Conservation (phyloP, 2,888 invertebrate genomes). For the Drosophila longiperda region DNA sequence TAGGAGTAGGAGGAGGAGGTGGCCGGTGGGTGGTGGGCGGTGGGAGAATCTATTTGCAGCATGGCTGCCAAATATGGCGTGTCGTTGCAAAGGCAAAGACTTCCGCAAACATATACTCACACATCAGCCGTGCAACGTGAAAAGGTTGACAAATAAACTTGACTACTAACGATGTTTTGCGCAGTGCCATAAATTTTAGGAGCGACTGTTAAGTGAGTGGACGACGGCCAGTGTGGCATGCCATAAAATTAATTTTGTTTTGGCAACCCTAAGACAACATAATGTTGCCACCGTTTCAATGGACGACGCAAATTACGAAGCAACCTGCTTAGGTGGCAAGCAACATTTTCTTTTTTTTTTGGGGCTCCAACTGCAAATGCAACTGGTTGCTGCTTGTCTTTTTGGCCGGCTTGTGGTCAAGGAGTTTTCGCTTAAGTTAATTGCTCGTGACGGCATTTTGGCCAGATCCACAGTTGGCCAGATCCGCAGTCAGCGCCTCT, state of each 20-base stretch:
- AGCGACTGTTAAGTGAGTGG: conserved; percentile 34
- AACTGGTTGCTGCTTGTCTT: conserved; percentile 18
- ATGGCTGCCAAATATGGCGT: conserved; percentile 66
- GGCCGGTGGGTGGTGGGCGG: conserved; percentile 1
- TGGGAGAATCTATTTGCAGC: conserved; percentile 15
- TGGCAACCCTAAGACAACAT: conserved; percentile 57
- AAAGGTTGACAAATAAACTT: conserved; percentile 68
- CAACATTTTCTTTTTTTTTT: conserved; percentile 29
- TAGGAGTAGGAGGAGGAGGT: neutral
- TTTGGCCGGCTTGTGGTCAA: conserved; percentile 66
- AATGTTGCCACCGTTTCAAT: conserved; percentile 62
- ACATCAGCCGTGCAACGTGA: conserved; percentile 15
- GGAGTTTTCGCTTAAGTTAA: conserved; percentile 77
- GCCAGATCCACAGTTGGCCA: conserved; percentile 16
- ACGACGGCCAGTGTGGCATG: conserved; percentile 43
- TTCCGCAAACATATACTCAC: conserved; percentile 61
- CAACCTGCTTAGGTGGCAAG: conserved; percentile 31
- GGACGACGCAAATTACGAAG: conserved; percentile 42
- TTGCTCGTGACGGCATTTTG: conserved; percentile 73
- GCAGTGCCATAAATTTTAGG: conserved; percentile 62
- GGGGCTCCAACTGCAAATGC: conserved; percentile 20
- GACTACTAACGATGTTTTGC: conserved; percentile 55
- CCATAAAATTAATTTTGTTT: conserved; percentile 67
- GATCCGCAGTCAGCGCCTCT: conserved; percentile 11
- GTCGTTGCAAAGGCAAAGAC: conserved; percentile 59